Evolutionary conservation across 2,797 vertebrate species (phyloP).

Genomic region (Heliangelus exortis): DNA sequence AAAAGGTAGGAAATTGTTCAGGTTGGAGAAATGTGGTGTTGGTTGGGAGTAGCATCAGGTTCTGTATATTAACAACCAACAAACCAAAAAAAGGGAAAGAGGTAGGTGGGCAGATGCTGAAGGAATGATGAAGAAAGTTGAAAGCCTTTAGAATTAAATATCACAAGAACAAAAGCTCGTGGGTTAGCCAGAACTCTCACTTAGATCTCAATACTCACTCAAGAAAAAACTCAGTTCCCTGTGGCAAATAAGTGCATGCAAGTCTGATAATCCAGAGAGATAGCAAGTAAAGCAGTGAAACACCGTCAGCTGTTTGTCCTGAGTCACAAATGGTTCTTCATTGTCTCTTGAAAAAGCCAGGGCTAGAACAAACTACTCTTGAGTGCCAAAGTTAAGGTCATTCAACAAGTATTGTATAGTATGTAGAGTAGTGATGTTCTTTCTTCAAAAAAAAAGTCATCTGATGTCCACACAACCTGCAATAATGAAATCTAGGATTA

Average conservation of each 20-base stretch:
- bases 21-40: neutral
- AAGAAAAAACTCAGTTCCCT: neutral
- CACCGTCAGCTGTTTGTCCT: neutral
- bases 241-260: accelerated
- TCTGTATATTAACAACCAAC: neutral
- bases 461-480: neutral
- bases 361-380: neutral
- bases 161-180: neutral
- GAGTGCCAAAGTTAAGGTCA: neutral
- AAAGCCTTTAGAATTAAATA: neutral
- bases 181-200: neutral
- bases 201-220: neutral
- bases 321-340: neutral
- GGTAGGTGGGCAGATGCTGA: neutral
- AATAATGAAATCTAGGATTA: neutral
- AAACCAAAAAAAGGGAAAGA: neutral
- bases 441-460: neutral
- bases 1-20: neutral
- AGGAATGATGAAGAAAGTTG: neutral
- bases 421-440: neutral
- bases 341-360: neutral
- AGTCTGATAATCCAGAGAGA: neutral
- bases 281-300: neutral
- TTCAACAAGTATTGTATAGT: neutral
- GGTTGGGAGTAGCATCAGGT: neutral